Conservation (phyloP, 92 coral and sea anemone genomes). For the Nematostella vectensis region DNA sequence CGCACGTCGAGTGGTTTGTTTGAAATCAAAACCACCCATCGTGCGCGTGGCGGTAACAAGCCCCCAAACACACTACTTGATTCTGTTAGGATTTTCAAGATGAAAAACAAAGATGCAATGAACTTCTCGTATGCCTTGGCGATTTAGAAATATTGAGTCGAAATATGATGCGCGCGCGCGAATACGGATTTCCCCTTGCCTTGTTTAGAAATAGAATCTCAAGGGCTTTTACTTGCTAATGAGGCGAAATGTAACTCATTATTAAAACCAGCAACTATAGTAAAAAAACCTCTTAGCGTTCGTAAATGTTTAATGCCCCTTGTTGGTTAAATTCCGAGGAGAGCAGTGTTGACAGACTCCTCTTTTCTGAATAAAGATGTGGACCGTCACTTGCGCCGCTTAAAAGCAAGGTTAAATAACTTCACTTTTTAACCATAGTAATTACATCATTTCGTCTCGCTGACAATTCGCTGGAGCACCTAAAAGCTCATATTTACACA, state of each 20-base stretch:
- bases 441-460: constrained; percentile 10
- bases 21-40: constrained; percentile 23
- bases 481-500: constrained; percentile 3
- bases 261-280: constrained; percentile 66
- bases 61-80: constrained; percentile 1
- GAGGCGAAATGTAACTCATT: constrained; percentile 71
- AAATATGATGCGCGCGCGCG: too few relatives aligned
- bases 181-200: too few relatives aligned
- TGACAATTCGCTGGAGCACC: constrained; percentile 3
- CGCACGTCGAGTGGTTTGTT: constrained; percentile 15
- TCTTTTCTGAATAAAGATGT: background rate
- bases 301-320: constrained; percentile 66
- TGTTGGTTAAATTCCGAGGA: constrained; percentile 82
- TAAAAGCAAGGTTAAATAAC: background rate
- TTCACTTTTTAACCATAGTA: constrained; percentile 4
- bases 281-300: constrained; percentile 36
- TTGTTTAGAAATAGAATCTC: constrained; percentile 59
- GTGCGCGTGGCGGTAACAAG: background rate
- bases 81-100: background rate
- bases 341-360: too few relatives aligned
- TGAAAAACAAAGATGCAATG: background rate
- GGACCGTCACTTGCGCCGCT: background rate
- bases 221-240: constrained; percentile 44
- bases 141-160: too few relatives aligned
- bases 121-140: too few relatives aligned